These are phyloP conservation scores for Tenualosa thibaudeaui DNA, from an alignment of 2,797 vertebrate species.

Conservation along the genomic window DNA sequence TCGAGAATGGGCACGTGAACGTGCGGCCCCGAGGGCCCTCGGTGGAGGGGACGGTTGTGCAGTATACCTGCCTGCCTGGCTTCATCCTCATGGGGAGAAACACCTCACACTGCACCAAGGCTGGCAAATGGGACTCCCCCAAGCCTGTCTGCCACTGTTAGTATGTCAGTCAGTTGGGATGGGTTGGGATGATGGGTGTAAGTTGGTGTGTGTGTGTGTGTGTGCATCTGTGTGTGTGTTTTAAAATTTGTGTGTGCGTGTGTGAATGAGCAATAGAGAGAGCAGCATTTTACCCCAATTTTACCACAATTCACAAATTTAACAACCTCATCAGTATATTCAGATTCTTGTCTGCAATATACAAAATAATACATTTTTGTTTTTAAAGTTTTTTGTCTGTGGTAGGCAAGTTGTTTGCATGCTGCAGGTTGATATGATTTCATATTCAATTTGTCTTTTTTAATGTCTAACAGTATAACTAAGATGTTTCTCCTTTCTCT, in stretches of 20 bases:
- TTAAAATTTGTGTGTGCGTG: too few relatives aligned
- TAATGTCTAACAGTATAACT: neutral
- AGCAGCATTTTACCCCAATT: too few relatives aligned
- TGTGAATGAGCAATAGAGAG: too few relatives aligned
- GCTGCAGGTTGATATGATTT: neutral
- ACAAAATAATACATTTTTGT: neutral
- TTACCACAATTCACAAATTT: too few relatives aligned
- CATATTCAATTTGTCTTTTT: too few relatives aligned
- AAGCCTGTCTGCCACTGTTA: constrained; percentile 87
- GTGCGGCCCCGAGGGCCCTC: constrained; percentile 71
- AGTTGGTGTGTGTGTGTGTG: neutral
- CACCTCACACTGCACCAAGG: constrained; percentile 80
- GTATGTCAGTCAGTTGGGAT: constrained; percentile 44
- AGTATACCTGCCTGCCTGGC: constrained; percentile 80
- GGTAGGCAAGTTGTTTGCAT: neutral
- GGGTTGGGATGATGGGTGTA: neutral
- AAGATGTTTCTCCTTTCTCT: constrained; percentile 29
- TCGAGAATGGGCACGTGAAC: constrained; percentile 82
- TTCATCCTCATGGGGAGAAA: constrained; percentile 81
- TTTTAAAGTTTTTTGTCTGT: neutral
- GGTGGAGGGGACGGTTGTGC: constrained; percentile 79
- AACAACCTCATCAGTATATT: too few relatives aligned
- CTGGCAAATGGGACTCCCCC: constrained; percentile 83
- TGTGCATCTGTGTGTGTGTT: too few relatives aligned
- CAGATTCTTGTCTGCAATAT: too few relatives aligned